Percentiles rank a stretch among this genome's conserved stretches.
Evolutionary conservation across 2,113 vertebrate genomes (phyloP).

Genomic region (Andinoacara biseriatus): DNA sequence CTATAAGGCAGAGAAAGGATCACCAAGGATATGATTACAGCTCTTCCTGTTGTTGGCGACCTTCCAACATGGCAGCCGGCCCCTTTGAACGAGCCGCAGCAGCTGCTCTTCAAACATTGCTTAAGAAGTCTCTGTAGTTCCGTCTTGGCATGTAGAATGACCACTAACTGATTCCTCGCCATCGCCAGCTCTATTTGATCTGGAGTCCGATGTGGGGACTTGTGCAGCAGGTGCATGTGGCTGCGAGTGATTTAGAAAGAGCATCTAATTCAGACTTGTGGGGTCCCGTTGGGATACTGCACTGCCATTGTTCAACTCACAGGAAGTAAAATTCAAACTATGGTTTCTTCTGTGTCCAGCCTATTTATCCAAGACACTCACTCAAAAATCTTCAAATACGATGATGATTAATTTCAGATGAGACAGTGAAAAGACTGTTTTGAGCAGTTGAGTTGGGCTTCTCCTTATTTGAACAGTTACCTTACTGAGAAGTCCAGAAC

Average conservation of each 20-base stretch:
- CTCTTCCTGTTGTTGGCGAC: slow-evolving; percentile 17
- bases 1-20: neutral
- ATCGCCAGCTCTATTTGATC: slow-evolving; percentile 31
- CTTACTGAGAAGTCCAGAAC: neutral
- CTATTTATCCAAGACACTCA: neutral
- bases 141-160: slow-evolving; percentile 19
- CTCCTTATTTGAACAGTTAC: neutral
- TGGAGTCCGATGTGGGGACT: neutral
- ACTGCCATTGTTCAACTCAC: neutral
- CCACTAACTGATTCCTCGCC: slow-evolving; percentile 44
- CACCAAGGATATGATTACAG: slow-evolving; percentile 22
- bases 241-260: neutral
- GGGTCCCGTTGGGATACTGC: neutral
- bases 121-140: slow-evolving; percentile 19
- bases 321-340: neutral
- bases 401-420: neutral
- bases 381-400: neutral
- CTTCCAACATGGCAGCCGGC: neutral
- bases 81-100: slow-evolving; percentile 39
- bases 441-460: neutral
- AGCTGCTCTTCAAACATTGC: slow-evolving; percentile 55
- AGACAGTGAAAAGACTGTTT: neutral
- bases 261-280: neutral
- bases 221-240: slow-evolving; percentile 2
- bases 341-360: neutral